phyloP scores from a whole-genome alignment of 2,113 vertebrate species.

The Calcarius ornatus region DNA sequence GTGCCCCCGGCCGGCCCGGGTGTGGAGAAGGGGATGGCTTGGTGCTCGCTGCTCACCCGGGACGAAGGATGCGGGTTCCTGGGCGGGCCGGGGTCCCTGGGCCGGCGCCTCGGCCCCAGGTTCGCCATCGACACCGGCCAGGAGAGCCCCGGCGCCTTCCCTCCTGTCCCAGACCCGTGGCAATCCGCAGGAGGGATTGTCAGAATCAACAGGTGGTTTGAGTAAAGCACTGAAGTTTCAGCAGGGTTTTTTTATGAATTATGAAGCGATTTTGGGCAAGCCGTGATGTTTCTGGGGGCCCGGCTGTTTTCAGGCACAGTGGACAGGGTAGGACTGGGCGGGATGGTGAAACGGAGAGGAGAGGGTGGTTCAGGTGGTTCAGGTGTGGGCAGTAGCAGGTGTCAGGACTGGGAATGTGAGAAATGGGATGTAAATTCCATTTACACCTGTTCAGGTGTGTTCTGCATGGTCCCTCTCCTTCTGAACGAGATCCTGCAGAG shows the following conservation, averaged over 20 bases:
- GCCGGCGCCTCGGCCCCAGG: background rate
- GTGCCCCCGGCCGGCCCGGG: background rate
- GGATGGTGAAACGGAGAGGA: background rate
- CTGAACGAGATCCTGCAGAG: background rate
- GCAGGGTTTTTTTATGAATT: background rate
- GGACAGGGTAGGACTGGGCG: rapidly evolving
- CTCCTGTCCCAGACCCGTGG: rapidly evolving
- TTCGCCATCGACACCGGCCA: rapidly evolving
- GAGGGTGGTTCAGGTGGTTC: background rate
- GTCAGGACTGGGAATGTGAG: background rate
- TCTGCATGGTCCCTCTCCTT: background rate
- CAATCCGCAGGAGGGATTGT: background rate
- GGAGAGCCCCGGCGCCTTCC: rapidly evolving
- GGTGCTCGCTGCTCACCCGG: rapidly evolving
- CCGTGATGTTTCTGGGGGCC: background rate
- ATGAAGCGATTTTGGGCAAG: background rate
- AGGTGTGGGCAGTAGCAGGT: rapidly evolving
- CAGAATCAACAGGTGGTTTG: background rate
- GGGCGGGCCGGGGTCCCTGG: background rate
- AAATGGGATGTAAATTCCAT: background rate
- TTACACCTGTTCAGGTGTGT: background rate
- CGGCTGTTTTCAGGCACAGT: rapidly evolving
- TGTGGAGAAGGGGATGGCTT: background rate
- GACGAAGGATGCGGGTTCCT: background rate
- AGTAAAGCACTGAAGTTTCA: background rate